Evolutionary conservation across 1,140 invertebrate species (phyloP), one percentile per base, ranked within the genome.

Genomic region (Acarapis woodi): DNA sequence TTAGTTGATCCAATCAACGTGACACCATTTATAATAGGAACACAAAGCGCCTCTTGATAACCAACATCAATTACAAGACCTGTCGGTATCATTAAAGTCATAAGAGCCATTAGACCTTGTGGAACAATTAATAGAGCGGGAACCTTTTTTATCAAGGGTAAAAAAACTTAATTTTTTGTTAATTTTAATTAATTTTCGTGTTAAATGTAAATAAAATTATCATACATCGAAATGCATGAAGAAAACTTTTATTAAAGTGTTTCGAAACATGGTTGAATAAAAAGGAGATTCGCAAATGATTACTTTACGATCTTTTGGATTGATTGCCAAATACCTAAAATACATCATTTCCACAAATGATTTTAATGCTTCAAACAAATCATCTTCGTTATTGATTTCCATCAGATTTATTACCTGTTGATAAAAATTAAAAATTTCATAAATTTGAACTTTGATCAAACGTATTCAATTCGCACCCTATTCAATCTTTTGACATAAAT

Each of bases 151-250:
- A 6, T 8, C 6, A 23, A 35, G 18, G 15, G 21, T 10, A 22
- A 35, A 24, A 35, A 16, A 35, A 25, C 14, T 24, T 35, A 10
- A 24, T 18, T 4, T 15, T n/a, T 9, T 28, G 25, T 28, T 14
- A 14, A 12, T 10, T n/a, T 22, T 33, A 30, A 22, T 39, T 32
- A 37, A 30, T 16, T 5, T 33, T 33, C 5, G 14, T 14, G 25
- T 14, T 28, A 9, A 28, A 28, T 28, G 8, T n/a, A n/a, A n/a
- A n/a, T 29, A 20, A 30, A 16, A 31, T 56, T 44, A 53, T 32
- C 54, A 62, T 48, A 85, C 77, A 66, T 90, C 82, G 62, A 74
- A 93, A 53, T 93, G 80, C 30, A 64, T 61, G 51, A 85, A 94
- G 8, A 94, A 59, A 12, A 90, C 80, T 58, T 75, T 77, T 1